Percentiles rank a stretch among this genome's conserved stretches.
These are phyloP conservation scores for Arion vulgaris DNA, from an alignment of 1,140 invertebrate species.

Conservation along the genomic window DNA sequence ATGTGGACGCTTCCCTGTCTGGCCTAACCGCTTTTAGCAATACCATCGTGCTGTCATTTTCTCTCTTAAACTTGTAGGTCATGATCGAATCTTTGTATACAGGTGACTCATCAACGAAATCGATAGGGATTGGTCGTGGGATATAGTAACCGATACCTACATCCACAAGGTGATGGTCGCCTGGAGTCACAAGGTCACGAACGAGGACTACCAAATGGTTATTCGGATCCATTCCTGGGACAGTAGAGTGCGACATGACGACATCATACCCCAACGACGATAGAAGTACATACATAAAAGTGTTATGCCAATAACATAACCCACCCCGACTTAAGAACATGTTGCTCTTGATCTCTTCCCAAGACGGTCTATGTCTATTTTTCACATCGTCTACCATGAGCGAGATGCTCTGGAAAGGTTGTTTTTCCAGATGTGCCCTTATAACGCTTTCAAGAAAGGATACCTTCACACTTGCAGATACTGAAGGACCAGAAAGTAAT, in stretches of 20 bases:
- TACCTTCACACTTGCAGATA: not conserved
- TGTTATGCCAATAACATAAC: constrained; percentile 4
- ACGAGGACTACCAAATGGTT: not conserved
- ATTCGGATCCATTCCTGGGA: not conserved
- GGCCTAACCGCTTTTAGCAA: not conserved
- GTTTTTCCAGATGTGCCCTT: not conserved
- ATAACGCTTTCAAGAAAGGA: not conserved
- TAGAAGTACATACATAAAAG: not conserved
- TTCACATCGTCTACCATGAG: not conserved
- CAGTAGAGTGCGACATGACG: not conserved
- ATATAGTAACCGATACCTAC: not conserved
- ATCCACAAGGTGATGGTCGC: not conserved
- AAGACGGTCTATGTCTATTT: not conserved
- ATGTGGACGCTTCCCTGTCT: not conserved
- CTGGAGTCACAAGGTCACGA: not conserved
- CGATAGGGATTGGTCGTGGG: not conserved
- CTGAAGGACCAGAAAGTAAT: not conserved
- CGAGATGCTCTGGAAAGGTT: constrained; percentile 13
- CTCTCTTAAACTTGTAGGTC: constrained; percentile 10
- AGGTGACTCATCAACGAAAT: not conserved
- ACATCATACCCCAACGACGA: not conserved
- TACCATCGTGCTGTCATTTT: not conserved
- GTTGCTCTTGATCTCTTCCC: constrained; percentile 3
- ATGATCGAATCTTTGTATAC: not conserved
- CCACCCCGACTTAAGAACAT: not conserved